Evolutionary conservation across 2,113 vertebrate genomes (phyloP).

Genomic region (Suricata suricatta): DNA sequence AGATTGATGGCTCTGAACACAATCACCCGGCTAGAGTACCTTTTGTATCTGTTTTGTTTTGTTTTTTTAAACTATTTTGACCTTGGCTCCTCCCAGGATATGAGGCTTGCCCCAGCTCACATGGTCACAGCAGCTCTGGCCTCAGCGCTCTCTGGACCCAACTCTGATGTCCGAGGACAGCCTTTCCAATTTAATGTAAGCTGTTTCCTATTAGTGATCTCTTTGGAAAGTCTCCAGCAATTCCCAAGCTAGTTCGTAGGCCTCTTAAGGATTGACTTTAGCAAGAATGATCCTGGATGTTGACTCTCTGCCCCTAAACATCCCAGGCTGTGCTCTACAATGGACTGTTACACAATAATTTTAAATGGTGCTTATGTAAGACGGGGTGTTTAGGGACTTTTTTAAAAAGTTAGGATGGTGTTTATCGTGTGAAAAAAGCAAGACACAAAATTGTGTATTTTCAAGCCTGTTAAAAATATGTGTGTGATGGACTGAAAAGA

Average conservation of each 20-base stretch:
- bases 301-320: constrained; percentile 22
- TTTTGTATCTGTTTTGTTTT: not conserved
- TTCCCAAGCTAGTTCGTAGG: not conserved
- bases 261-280: not conserved
- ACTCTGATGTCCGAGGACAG: not conserved
- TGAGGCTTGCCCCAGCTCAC: not conserved
- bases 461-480: not conserved
- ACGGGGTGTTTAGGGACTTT: not conserved
- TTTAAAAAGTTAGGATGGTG: not conserved
- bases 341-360: not conserved
- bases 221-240: not conserved
- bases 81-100: not conserved
- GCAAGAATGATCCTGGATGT: not conserved
- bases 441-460: not conserved
- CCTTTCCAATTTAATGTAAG: not conserved
- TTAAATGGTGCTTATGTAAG: not conserved
- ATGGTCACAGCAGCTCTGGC: not conserved
- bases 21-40: not conserved
- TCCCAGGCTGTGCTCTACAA: not conserved
- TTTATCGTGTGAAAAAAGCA: not conserved
- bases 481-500: not conserved
- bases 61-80: not conserved
- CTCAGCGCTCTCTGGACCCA: not conserved
- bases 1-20: not conserved
- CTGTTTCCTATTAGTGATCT: not conserved